These are phyloP conservation scores for Ptycholaimellus sp. DNA, from an alignment of 2,888 invertebrate genomes.

Conservation along the genomic window DNA sequence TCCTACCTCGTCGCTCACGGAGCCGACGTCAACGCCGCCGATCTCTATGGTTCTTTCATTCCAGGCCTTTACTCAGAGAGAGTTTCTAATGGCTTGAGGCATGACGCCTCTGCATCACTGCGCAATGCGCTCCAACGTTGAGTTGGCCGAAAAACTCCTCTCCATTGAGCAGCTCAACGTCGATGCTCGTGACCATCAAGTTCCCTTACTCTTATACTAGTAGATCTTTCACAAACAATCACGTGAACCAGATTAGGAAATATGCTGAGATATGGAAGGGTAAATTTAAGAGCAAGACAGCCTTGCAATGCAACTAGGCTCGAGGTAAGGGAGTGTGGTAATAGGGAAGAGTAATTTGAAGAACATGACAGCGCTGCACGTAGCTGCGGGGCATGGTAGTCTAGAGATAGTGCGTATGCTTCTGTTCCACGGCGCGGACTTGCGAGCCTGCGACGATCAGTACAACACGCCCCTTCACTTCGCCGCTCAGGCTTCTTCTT, in stretches of 20 bases:
- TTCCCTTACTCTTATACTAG: too few relatives aligned
- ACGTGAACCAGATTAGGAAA: too few relatives aligned
- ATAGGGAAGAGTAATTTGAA: too few relatives aligned
- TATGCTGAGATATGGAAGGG: too few relatives aligned
- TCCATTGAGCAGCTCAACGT: conserved; percentile 41
- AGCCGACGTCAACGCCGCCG: conserved; percentile 41
- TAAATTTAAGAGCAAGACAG: too few relatives aligned
- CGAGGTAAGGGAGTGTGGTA: too few relatives aligned
- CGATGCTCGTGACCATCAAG: conserved; percentile 34
- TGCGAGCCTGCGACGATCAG: conserved; percentile 39
- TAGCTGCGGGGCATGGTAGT: conserved; percentile 29
- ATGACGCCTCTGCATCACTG: conserved; percentile 54
- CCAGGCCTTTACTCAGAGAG: too few relatives aligned
- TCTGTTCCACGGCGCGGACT: conserved; percentile 47
- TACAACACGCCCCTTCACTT: conserved; percentile 51
- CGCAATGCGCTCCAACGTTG: conserved; percentile 46
- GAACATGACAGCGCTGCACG: conserved; percentile 44
- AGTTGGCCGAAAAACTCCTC: conserved; percentile 45
- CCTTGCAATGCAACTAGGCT: too few relatives aligned
- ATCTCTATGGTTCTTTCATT: conserved; percentile 28
- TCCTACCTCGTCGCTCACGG: conserved; percentile 32
- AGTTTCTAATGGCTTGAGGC: too few relatives aligned
- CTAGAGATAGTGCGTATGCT: conserved; percentile 34
- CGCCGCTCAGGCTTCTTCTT: conserved; percentile 58
- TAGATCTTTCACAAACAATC: too few relatives aligned